Base-by-base conservation (phyloP, 2,797 vertebrate species). In the Acanthurus lineatus region DNA sequence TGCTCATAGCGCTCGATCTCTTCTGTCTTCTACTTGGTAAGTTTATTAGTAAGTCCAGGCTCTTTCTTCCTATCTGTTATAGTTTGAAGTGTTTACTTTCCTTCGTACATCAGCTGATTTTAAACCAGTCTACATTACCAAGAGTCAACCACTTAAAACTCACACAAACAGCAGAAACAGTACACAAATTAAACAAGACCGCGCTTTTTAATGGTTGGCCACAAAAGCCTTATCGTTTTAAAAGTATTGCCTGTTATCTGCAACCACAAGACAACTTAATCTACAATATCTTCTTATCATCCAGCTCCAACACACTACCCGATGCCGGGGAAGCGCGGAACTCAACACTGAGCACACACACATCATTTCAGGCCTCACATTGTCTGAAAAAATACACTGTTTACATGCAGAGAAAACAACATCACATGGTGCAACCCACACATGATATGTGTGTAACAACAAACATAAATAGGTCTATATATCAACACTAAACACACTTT, bases 1-100 rank as follows among this genome's bases (percentile, higher is more conserved):
- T 99, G 88, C 95, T 99, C n/a, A 89, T 99, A 86, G 96, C 92
- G 79, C 95, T 99, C 73, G 98, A 99, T 91, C 90, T 97, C 93
- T 95, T 98, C 96, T 99, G 98, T 79, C 96, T 99, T 66, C 91
- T 99, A 73, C 95, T 99, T 86, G 98, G 98, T 99, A 90, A 97
- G 97, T 95, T 76, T 25, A 19, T 52, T 15, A 47, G 51, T 32
- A 8, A 1, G 9, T 68, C 56, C 57, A 20, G 7, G 19, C 59
- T 70, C 6, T 40, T 45, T 44, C 0, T 44, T 25, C 1, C 0
- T 2, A 17, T 52, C 16, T 56, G 10, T 45, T 42, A 5, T 2
- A 3, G 14, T n/a, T 65, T 38, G 5, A 59, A 19, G 3, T 69
- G 42, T 69, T 32, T 60, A 16, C 5, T 9, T 47, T 2, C 20